Conservation (phyloP, 2,888 invertebrate species). For the Zaprionus lineosus region DNA sequence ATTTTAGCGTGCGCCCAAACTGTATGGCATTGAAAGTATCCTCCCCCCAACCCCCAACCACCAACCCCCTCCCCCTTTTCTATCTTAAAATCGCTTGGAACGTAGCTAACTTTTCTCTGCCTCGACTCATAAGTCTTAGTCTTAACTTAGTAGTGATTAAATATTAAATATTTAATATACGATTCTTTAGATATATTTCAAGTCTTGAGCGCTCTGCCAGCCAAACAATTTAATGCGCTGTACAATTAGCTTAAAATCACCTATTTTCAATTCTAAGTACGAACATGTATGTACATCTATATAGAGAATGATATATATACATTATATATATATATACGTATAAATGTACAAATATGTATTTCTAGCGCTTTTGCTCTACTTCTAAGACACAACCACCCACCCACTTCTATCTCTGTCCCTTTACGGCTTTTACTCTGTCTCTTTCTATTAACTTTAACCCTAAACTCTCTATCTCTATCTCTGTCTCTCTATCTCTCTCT, state of each 20-base stretch:
- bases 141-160: slow-evolving; percentile 54
- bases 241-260: slow-evolving; percentile 66
- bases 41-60: no score
- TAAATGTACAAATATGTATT: slow-evolving; percentile 36
- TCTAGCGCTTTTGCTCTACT: slow-evolving; percentile 71
- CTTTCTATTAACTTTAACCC: slow-evolving; percentile 24
- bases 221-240: slow-evolving; percentile 71
- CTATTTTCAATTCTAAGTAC: slow-evolving; percentile 36
- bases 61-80: background rate
- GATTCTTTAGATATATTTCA: slow-evolving; percentile 54
- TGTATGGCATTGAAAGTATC: slow-evolving; percentile 38
- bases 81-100: background rate
- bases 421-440: slow-evolving; percentile 24
- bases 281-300: no score
- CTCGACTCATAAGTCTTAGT: slow-evolving; percentile 21
- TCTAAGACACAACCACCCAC: slow-evolving; percentile 47
- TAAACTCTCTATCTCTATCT: slow-evolving; percentile 34
- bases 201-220: slow-evolving; percentile 74
- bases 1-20: slow-evolving; percentile 44
- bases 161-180: slow-evolving; percentile 36
- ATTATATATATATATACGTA: slow-evolving; percentile 41
- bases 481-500: slow-evolving; percentile 45
- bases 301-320: no score
- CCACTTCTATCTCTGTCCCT: slow-evolving; percentile 30
- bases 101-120: slow-evolving; percentile 24